Percentiles rank a stretch among this genome's conserved stretches.
These are phyloP conservation scores for Chromoteleia sp. DNA, from an alignment of 2,888 invertebrate species.

Conservation along the genomic window DNA sequence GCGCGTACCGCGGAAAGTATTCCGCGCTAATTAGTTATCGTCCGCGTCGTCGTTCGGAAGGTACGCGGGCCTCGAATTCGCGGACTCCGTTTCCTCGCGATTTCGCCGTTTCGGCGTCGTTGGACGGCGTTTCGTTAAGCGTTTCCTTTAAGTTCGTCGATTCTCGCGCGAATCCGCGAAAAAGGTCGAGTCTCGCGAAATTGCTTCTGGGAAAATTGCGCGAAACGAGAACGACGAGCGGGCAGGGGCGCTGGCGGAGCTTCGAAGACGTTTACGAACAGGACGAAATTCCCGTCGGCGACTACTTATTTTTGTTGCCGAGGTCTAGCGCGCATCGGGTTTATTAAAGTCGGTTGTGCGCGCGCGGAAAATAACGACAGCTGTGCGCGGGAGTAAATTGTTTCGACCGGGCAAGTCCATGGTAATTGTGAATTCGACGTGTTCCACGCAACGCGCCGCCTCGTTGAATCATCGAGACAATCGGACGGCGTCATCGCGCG, in stretches of 20 bases:
- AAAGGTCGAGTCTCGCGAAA: slow-evolving; percentile 9
- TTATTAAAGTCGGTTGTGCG: slow-evolving; percentile 71
- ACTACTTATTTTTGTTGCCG: slow-evolving; percentile 60
- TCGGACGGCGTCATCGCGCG: slow-evolving; percentile 69
- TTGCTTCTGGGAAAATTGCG: slow-evolving; percentile 40
- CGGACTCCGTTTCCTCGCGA: no score
- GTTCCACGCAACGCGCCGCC: slow-evolving; percentile 63
- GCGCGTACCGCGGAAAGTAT: slow-evolving; percentile 14
- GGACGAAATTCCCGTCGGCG: slow-evolving; percentile 46
- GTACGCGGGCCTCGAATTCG: no score
- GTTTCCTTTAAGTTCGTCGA: neutral
- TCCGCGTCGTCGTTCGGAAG: neutral
- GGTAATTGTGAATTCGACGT: slow-evolving; percentile 74
- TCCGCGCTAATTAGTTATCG: slow-evolving; percentile 24
- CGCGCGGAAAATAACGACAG: slow-evolving; percentile 68
- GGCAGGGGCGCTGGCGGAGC: slow-evolving; percentile 3
- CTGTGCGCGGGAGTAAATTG: slow-evolving; percentile 76
- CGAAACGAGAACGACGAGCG: slow-evolving; percentile 49
- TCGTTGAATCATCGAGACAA: slow-evolving; percentile 76
- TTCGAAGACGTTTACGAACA: slow-evolving; percentile 36
- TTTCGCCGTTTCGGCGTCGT: no score
- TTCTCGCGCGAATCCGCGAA: neutral
- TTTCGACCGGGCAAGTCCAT: slow-evolving; percentile 57
- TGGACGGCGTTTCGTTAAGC: neutral
- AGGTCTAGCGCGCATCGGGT: slow-evolving; percentile 43